A percentile compares a stretch with the other conserved stretches of the same genome.
Evolutionary conservation across 2,888 invertebrate species (phyloP).

Genomic region (Drosophila gaucha): DNA sequence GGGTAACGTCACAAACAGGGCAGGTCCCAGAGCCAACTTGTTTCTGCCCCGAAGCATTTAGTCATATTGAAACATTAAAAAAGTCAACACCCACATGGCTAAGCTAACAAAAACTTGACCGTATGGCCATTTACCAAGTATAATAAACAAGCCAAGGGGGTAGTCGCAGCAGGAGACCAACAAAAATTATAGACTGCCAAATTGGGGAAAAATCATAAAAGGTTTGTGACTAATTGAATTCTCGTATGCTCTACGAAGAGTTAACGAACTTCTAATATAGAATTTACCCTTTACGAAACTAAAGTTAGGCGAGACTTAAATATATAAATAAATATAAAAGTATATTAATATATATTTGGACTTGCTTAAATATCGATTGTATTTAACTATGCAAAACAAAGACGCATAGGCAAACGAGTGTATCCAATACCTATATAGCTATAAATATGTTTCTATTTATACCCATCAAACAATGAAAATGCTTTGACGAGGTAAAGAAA

Average conservation of each 20-base stretch:
- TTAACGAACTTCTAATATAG: background rate
- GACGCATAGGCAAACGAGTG: no score
- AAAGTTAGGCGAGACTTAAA: no score
- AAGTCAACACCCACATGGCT: slow-evolving; percentile 78
- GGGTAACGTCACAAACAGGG: slow-evolving; percentile 53
- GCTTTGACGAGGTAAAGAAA: no score
- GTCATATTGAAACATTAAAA: slow-evolving; percentile 81
- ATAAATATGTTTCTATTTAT: no score
- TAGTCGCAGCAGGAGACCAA: slow-evolving; percentile 30
- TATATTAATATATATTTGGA: background rate
- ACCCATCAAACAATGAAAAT: no score
- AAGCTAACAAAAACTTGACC: slow-evolving; percentile 66
- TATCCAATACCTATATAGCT: no score
- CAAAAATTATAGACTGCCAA: slow-evolving; percentile 39
- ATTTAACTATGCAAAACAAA: no score
- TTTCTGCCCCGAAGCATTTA: slow-evolving; percentile 67
- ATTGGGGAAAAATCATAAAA: slow-evolving; percentile 26
- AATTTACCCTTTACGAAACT: background rate
- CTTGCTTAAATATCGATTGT: no score
- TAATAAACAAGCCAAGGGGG: slow-evolving; percentile 65
- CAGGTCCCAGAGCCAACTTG: slow-evolving; percentile 43
- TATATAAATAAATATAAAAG: background rate
- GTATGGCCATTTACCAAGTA: slow-evolving; percentile 56
- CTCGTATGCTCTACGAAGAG: slow-evolving; percentile 29
- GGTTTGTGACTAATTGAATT: slow-evolving; percentile 25